Conservation (phyloP, 2,888 invertebrate genomes). For the Drosophila demipolita region DNA sequence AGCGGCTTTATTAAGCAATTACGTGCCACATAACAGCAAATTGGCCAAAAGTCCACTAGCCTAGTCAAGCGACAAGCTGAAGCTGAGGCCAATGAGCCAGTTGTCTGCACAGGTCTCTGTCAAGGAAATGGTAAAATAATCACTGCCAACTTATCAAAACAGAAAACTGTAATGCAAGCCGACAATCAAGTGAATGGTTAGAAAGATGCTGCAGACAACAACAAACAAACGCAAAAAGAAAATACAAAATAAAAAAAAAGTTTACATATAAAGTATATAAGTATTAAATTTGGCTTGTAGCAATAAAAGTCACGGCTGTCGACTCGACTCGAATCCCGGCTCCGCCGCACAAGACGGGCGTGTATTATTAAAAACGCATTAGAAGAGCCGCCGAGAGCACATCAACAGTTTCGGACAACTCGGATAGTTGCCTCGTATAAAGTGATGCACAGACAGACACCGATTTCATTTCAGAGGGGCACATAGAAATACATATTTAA, state of each 20-base stretch:
- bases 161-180: slow-evolving; percentile 71
- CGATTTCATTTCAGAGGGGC: background rate
- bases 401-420: slow-evolving; percentile 42
- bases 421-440: slow-evolving; percentile 64
- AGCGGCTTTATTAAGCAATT: slow-evolving; percentile 75
- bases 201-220: slow-evolving; percentile 27
- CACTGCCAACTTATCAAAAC: slow-evolving; percentile 77
- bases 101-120: slow-evolving; percentile 25
- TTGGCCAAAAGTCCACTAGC: slow-evolving; percentile 57
- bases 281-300: slow-evolving; percentile 14
- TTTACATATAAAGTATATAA: slow-evolving; percentile 8
- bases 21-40: slow-evolving; percentile 57
- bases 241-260: background rate
- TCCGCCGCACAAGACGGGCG: slow-evolving; percentile 76
- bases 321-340: background rate
- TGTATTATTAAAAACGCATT: slow-evolving; percentile 85
- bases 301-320: slow-evolving; percentile 7
- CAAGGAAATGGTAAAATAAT: slow-evolving; percentile 77
- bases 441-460: slow-evolving; percentile 51
- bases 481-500: slow-evolving; percentile 4
- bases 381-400: slow-evolving; percentile 77
- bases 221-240: slow-evolving; percentile 1
- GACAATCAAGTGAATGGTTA: slow-evolving; percentile 48
- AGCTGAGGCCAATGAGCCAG: slow-evolving; percentile 41
- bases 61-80: slow-evolving; percentile 43